Evolutionary conservation across 2,113 vertebrate species (phyloP).

Genomic region (Bubalus kerabau): DNA sequence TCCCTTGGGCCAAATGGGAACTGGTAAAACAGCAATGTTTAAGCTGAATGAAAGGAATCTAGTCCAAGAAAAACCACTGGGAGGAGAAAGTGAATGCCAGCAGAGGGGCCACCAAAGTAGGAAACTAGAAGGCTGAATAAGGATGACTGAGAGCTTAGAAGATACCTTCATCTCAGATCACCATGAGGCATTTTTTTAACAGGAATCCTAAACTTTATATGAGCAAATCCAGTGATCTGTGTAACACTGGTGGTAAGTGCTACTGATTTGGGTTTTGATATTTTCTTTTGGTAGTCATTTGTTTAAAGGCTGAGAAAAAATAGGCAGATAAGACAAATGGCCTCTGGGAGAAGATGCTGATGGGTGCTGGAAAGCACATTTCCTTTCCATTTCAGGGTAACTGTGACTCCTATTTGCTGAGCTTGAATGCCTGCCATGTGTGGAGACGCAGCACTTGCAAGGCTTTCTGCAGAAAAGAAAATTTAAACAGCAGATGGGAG

Average conservation of each 20-base stretch:
- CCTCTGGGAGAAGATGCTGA: background rate
- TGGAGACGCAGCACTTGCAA: conserved; percentile 31
- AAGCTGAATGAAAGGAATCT: background rate
- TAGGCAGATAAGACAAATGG: conserved; percentile 11
- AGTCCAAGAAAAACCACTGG: background rate
- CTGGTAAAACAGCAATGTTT: background rate
- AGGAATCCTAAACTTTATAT: background rate
- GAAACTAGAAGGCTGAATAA: background rate
- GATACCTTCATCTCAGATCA: background rate
- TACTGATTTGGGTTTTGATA: background rate
- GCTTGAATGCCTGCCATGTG: conserved; percentile 45
- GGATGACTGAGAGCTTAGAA: background rate
- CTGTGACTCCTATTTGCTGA: conserved; percentile 8
- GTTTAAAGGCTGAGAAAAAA: background rate
- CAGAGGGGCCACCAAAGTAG: background rate
- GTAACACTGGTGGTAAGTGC: background rate
- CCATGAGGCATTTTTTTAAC: background rate
- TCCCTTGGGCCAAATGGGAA: background rate
- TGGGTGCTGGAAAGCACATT: background rate
- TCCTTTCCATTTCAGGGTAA: background rate
- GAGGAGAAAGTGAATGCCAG: background rate
- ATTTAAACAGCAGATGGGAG: conserved; percentile 49
- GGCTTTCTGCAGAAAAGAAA: conserved; percentile 30
- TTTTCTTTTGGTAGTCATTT: background rate
- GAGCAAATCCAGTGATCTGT: background rate